Conservation (phyloP, 1,140 invertebrate species). For the fruit fly (Drosophila melanogaster) region Release_6_plus_ISO1_MT NT_033777.3:7610501-7611000, state of each 20-base stretch:
- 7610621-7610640: conserved; percentile 35
- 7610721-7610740: conserved; percentile 60
- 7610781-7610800: conserved; percentile 40
- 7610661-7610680: conserved; percentile 61
- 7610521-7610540: conserved; percentile 79
- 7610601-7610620: conserved; percentile 30
- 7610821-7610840: conserved; percentile 41
- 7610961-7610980: background rate
- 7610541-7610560: conserved; percentile 83
- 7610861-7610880: conserved; percentile 26
- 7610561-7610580: conserved; percentile 79
- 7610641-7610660: conserved; percentile 17
- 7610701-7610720: conserved; percentile 63
- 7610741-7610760: conserved; percentile 58
- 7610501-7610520: conserved; percentile 79
- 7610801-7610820: conserved; percentile 30
- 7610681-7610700: conserved; percentile 51
- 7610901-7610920: background rate
- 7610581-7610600: conserved; percentile 56
- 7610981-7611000: background rate
- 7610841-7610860: conserved; percentile 23
- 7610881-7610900: conserved; percentile 36
- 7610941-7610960: background rate
- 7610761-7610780: conserved; percentile 64
- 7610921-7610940: conserved; percentile 21